These are phyloP conservation scores for Euura saliciscinereae DNA, from an alignment of 1,140 invertebrate genomes.

Conservation along the genomic window DNA sequence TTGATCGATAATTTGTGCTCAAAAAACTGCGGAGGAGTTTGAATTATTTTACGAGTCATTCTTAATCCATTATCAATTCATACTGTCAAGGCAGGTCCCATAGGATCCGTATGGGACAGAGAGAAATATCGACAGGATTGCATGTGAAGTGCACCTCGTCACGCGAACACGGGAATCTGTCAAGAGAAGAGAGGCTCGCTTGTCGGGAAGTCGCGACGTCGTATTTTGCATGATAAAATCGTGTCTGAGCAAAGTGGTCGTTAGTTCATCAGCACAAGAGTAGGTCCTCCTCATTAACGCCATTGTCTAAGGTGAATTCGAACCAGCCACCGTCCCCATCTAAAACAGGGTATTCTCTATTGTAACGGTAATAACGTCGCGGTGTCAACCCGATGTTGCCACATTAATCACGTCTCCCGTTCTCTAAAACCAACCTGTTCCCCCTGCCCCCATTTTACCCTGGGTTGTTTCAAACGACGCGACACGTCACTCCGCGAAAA, in stretches of 20 bases:
- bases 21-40: not conserved
- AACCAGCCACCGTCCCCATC: not conserved
- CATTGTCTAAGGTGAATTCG: slow-evolving; percentile 30
- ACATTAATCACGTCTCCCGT: slow-evolving; percentile 34
- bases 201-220: not conserved
- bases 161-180: not conserved
- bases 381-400: slow-evolving; percentile 32
- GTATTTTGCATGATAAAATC: slow-evolving; percentile 29
- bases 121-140: not conserved
- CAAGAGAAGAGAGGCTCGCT: not conserved
- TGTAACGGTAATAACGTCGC: slow-evolving; percentile 34
- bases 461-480: not conserved
- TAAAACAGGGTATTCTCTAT: slow-evolving; percentile 27
- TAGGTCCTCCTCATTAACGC: slow-evolving; percentile 26
- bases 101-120: not conserved
- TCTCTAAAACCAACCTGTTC: slow-evolving; percentile 5
- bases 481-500: slow-evolving; percentile 3
- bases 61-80: no score
- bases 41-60: not conserved
- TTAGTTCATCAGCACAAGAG: slow-evolving; percentile 20
- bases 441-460: not conserved
- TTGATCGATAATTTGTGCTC: not conserved
- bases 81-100: no score
- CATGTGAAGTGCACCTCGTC: no score
- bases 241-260: slow-evolving; percentile 19